Conservation (phyloP, 64 coral and sea anemone species). For the Porites lutea region DNA sequence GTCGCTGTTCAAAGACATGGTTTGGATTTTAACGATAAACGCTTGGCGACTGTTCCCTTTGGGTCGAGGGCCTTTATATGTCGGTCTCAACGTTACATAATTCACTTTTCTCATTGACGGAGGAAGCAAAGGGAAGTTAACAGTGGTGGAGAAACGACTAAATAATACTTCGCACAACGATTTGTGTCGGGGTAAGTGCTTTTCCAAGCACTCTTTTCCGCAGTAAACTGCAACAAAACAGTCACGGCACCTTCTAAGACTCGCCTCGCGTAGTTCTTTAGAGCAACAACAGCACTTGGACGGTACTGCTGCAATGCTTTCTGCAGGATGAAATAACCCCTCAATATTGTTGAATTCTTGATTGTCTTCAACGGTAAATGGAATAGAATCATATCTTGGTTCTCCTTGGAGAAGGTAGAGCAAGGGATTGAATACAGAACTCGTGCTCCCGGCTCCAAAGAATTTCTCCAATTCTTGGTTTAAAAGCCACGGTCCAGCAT, state of each 20-base stretch:
- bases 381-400: conserved; percentile 19
- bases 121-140: neutral
- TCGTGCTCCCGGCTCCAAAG: too few relatives aligned
- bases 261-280: too few relatives aligned
- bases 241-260: neutral
- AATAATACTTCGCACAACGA: conserved; percentile 36
- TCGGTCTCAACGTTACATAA: too few relatives aligned
- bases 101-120: neutral
- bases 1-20: conserved; percentile 40
- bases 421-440: too few relatives aligned
- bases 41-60: conserved; percentile 30
- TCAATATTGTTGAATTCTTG: conserved; percentile 34
- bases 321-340: conserved; percentile 51
- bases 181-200: conserved; percentile 55
- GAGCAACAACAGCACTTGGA: conserved; percentile 62
- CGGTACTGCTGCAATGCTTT: neutral
- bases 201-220: conserved; percentile 35
- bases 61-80: conserved; percentile 55
- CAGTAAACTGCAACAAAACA: conserved; percentile 68
- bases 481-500: conserved; percentile 36
- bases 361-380: conserved; percentile 31
- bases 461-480: neutral
- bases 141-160: conserved; percentile 41
- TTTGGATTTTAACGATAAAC: conserved; percentile 87
- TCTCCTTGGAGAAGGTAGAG: conserved; percentile 48